Evolutionary conservation across 1,140 invertebrate genomes (phyloP).

Genomic region (Leptopilina clavipes): DNA sequence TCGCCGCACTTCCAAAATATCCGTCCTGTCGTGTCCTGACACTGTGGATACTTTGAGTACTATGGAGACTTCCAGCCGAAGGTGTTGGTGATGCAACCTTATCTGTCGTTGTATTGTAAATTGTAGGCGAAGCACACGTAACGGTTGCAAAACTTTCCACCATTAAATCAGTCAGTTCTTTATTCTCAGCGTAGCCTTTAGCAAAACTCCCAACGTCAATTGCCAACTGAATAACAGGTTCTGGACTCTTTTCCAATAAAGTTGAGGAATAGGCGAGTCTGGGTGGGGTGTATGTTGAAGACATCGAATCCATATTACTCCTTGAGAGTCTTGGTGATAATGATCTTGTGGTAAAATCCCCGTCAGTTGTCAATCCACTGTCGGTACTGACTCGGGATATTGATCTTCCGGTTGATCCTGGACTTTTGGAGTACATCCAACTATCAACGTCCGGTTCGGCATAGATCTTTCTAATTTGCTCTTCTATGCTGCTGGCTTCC

Average conservation of each 20-base stretch:
- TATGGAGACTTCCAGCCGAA: conserved; percentile 75
- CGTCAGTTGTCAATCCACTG: conserved; percentile 71
- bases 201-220: conserved; percentile 72
- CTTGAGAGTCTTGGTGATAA: conserved; percentile 72
- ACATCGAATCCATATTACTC: conserved; percentile 68
- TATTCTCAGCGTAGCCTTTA: conserved; percentile 72
- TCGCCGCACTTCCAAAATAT: conserved; percentile 75
- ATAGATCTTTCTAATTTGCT: conserved; percentile 82
- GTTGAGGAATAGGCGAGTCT: conserved; percentile 63
- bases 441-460: conserved; percentile 80
- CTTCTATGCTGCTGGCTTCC: conserved; percentile 81
- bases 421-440: conserved; percentile 83
- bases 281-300: conserved; percentile 66
- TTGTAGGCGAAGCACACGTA: conserved; percentile 72
- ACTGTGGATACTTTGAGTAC: conserved; percentile 70
- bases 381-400: conserved; percentile 72
- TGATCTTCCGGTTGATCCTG: conserved; percentile 69
- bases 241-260: conserved; percentile 67
- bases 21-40: conserved; percentile 80
- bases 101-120: conserved; percentile 73
- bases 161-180: conserved; percentile 73
- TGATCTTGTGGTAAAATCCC: conserved; percentile 71
- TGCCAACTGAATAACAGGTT: conserved; percentile 68
- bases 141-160: conserved; percentile 74
- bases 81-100: conserved; percentile 78